A percentile compares a stretch with the other conserved stretches of the same genome.
These are phyloP conservation scores for Piscicola geometra DNA, from an alignment of 2,888 invertebrate genomes.

Conservation along the genomic window DNA sequence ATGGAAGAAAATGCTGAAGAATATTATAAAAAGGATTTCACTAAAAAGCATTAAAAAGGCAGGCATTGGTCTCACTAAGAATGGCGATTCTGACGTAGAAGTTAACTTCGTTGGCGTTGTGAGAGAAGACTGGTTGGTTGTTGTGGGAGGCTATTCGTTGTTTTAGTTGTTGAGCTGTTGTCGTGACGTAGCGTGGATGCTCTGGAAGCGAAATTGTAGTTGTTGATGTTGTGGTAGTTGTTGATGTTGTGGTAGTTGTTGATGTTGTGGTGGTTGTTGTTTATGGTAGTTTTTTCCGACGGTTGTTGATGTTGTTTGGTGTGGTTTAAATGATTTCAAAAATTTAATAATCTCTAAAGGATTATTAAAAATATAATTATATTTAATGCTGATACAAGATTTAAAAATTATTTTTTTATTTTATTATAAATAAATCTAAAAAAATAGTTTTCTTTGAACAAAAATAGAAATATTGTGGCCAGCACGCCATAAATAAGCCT, in stretches of 20 bases:
- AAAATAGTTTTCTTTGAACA: too few relatives aligned
- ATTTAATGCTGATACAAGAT: too few relatives aligned
- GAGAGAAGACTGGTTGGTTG: constrained; percentile 43
- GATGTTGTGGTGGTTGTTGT: too few relatives aligned
- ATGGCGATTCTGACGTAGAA: constrained; percentile 54
- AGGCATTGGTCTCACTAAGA: constrained; percentile 49
- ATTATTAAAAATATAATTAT: not conserved
- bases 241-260: too few relatives aligned
- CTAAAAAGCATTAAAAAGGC: too few relatives aligned
- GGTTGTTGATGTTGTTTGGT: not conserved
- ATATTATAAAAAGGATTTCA: too few relatives aligned
- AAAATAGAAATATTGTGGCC: not conserved
- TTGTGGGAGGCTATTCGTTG: not conserved
- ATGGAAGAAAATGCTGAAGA: not conserved
- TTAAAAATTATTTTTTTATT: too few relatives aligned
- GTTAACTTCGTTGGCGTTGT: constrained; percentile 53
- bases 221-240: too few relatives aligned
- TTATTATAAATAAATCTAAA: too few relatives aligned
- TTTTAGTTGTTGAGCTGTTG: not conserved
- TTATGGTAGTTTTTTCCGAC: not conserved
- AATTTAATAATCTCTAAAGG: not conserved
- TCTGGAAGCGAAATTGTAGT: not conserved
- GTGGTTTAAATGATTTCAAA: not conserved
- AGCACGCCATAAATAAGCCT: too few relatives aligned
- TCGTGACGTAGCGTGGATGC: not conserved